These are phyloP conservation scores for Carcharodon carcharias DNA, from an alignment of 2,797 vertebrate genomes.

Conservation along the genomic window DNA sequence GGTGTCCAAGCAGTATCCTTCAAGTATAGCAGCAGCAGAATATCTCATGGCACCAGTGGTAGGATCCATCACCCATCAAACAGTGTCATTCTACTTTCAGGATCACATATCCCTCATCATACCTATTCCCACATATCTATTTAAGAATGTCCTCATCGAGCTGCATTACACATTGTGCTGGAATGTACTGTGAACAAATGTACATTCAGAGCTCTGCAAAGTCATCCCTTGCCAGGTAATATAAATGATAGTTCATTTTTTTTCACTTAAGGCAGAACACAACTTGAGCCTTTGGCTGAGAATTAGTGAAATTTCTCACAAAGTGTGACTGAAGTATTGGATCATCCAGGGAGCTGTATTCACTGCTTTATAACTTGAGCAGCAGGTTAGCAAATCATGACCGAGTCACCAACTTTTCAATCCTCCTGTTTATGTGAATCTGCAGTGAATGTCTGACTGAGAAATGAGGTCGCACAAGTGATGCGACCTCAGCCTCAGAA, in stretches of 20 bases:
- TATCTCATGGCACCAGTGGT: no score
- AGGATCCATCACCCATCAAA: no score
- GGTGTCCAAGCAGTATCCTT: no score
- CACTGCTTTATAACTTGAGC: not conserved
- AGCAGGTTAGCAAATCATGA: not conserved
- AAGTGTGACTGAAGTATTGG: not conserved
- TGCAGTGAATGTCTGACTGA: not conserved
- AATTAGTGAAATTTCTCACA: not conserved
- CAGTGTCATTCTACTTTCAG: not conserved
- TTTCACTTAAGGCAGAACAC: no score
- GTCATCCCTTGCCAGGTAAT: not conserved
- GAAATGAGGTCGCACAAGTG: not conserved
- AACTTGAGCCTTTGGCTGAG: not conserved
- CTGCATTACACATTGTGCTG: not conserved
- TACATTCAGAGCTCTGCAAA: not conserved
- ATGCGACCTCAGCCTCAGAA: no score
- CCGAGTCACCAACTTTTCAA: no score
- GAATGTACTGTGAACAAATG: not conserved
- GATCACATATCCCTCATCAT: not conserved
- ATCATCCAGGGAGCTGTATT: not conserved
- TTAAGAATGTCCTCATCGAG: no score
- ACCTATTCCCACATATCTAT: not conserved
- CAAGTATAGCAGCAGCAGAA: no score
- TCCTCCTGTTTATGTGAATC: not conserved
- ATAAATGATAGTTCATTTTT: no score